Evolutionary conservation across 2,113 vertebrate species (phyloP), one percentile per base, ranked within the genome.

Genomic region (Piprites chloris): DNA sequence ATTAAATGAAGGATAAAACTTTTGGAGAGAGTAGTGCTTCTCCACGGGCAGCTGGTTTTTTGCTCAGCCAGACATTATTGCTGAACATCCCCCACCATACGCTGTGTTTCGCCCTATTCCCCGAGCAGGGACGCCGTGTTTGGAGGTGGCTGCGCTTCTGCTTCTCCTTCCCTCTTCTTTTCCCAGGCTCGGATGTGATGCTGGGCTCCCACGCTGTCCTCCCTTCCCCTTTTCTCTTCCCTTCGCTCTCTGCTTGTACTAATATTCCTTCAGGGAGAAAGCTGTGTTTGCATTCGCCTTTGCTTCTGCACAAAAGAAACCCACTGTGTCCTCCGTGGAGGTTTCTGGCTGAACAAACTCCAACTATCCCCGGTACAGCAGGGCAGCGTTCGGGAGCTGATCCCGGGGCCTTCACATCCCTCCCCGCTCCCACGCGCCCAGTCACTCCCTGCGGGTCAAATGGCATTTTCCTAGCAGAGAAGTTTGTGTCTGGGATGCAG

Each of bases 1-100:
- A 97, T 96, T 93, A 96, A 97, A 97, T 95, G 94, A 97, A 97
- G 96, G 97, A 96, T 96, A 96, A 98, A 98, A 98, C 91, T 98
- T 97, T 97, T 41, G 89, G 78, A 92, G 66, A 77, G 78, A 83
- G 93, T 41, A 65, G 58, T 59, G 91, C 82, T 89, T 72, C 90
- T 83, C 87, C 41, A 66, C 9, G 75, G 96, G 85, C 90, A 94
- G 93, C 85, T 84, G 92, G 24, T 50, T 81, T 89, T 90, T 71
- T 22, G 74, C 90, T 91, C 82, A 76, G 82, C 66, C 87, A 93
- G 82, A 76, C 90, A 30, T 68, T 19, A 35, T 16, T 76, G 78
- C 85, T 76, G 62, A 91, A 9, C 82, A 61, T 69, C 71, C 71
- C 85, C 93, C 85, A 35, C 59, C 93, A 42, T 14, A 69, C 58